phyloP scores from a whole-genome alignment of 2,888 invertebrate species.

The Dasysyrphus tricinctus region DNA sequence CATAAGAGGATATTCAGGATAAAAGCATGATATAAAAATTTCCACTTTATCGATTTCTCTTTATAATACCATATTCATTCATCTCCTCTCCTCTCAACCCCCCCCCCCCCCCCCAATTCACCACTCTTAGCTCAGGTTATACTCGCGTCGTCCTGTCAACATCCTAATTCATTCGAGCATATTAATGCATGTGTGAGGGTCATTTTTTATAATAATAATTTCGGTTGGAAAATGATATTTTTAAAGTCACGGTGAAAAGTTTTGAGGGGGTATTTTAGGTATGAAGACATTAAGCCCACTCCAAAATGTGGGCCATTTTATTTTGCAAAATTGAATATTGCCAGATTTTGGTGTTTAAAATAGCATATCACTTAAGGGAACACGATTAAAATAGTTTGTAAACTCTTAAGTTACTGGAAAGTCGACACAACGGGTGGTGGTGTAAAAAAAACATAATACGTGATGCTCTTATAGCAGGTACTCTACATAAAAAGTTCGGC shows the following conservation, averaged over 20 bases:
- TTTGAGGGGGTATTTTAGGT: background rate
- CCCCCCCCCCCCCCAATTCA: too few species aligned
- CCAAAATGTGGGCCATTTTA: background rate
- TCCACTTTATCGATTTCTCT: slow-evolving; percentile 56
- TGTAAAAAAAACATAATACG: too few species aligned
- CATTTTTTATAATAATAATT: slow-evolving; percentile 16
- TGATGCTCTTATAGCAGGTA: too few species aligned
- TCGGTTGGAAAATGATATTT: background rate
- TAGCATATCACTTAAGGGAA: too few species aligned
- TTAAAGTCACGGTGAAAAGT: background rate
- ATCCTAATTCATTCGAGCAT: slow-evolving; percentile 32
- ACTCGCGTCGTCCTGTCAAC: slow-evolving; percentile 30
- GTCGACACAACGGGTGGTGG: too few species aligned
- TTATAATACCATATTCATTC: slow-evolving; percentile 12
- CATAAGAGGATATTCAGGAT: slow-evolving; percentile 61
- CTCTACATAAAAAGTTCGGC: too few species aligned
- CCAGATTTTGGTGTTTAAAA: background rate
- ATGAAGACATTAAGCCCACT: background rate
- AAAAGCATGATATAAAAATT: slow-evolving; percentile 40
- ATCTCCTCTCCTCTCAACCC: too few species aligned
- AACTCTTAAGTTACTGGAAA: too few species aligned
- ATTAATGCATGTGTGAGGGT: slow-evolving; percentile 5
- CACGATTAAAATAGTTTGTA: too few species aligned
- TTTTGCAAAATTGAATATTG: background rate
- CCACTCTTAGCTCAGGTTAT: background rate